Percentiles rank a stretch among this genome's conserved stretches.
phyloP scores from a whole-genome alignment of 2,113 vertebrate genomes.

The Cyprinodon brontotheroides region DNA sequence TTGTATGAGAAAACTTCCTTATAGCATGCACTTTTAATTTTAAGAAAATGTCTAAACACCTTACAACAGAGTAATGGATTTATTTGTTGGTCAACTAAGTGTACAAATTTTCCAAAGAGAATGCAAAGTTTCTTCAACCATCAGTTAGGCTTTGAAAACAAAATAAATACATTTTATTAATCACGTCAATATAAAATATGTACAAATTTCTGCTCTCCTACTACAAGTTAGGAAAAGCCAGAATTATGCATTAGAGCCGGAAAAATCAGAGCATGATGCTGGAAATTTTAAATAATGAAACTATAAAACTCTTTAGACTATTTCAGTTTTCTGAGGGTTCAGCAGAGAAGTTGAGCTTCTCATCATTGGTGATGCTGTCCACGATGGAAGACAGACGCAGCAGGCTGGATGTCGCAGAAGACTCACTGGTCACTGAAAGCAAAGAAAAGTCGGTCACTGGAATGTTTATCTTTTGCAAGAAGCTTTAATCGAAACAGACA shows the following conservation, averaged over 20 bases:
- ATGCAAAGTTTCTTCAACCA: slow-evolving; percentile 19
- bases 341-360: slow-evolving; percentile 72
- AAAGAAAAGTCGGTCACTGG: neutral
- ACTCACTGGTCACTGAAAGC: slow-evolving; percentile 77
- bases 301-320: neutral
- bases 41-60: neutral
- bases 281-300: slow-evolving; percentile 52
- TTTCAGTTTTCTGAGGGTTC: slow-evolving; percentile 64
- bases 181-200: slow-evolving; percentile 73
- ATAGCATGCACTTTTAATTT: neutral
- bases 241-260: slow-evolving; percentile 37
- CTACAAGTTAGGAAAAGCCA: slow-evolving; percentile 43
- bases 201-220: slow-evolving; percentile 56
- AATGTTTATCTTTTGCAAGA: neutral
- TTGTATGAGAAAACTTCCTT: neutral
- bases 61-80: slow-evolving; percentile 17
- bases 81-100: slow-evolving; percentile 55
- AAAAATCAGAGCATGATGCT: slow-evolving; percentile 43
- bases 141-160: slow-evolving; percentile 57
- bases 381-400: slow-evolving; percentile 96
- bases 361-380: slow-evolving; percentile 92
- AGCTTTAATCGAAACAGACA: neutral
- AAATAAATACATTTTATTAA: slow-evolving; percentile 74
- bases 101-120: slow-evolving; percentile 64
- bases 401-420: slow-evolving; percentile 90